Base-by-base conservation (phyloP, 2,797 vertebrate genomes). In the Rhabdophis nuchalis region DNA sequence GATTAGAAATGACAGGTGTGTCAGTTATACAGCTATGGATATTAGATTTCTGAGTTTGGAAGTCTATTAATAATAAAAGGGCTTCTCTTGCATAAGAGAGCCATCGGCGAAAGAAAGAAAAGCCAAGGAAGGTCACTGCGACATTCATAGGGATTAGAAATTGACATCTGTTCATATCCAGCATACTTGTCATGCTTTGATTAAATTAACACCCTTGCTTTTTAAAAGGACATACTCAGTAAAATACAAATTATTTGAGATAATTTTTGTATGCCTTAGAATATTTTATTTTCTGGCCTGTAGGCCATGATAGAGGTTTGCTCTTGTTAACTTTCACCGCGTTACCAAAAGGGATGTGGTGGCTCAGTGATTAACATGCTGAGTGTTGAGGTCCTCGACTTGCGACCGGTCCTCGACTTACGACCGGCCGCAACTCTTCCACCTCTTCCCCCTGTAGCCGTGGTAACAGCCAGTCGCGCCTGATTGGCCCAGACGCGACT, bases 31-130 rank as follows among this genome's bases (percentile, higher is more conserved):
- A 93, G 77, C 57, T 90, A 72, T 94, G 88, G 85, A 93, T 95
- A 94, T 95, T 96, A 94, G 82, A 94, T 95, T 93, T 93, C 29
- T 93, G 77, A 92, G 91, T 93, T 94, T 95, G 87, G 88, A 92
- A 89, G 2, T 58, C 56, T 88, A 91, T 93, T 96, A 92, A 95
- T 95, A 95, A 94, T 92, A 94, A 93, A 93, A 92, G 29, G 72
- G 93, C 93, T 96, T 94, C 11, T 87, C 93, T 94, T 85, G 87
- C 87, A 27, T 29, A 52, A 2, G 57, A 94, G 10, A 95, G 16
- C 25, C 68, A 87, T 2, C 94, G 32, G 52, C 1, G 0, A 12
- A 82, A 46, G 91, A 94, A 90, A 52, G 1, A 95, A 36, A 88
- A 92, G 90, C 90, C 86, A 91, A 3, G 18, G 85, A 96, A 96